Evolutionary conservation across 2,797 vertebrate species (phyloP).

Genomic region (Sebastiscus tertius): DNA sequence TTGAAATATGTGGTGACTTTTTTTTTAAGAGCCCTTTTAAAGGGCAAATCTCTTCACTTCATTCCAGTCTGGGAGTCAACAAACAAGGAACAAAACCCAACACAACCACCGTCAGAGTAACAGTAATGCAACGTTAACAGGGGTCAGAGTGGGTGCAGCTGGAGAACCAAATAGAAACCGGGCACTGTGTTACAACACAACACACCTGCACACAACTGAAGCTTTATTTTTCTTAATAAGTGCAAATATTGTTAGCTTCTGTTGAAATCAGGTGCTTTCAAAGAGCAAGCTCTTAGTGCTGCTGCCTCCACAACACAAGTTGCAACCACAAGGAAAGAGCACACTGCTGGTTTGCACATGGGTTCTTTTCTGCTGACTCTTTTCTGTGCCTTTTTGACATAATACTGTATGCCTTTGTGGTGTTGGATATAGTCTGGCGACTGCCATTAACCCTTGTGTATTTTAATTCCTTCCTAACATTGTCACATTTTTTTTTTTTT

Average conservation of each 20-base stretch:
- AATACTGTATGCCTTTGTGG: neutral
- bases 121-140: neutral
- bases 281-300: neutral
- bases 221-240: neutral
- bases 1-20: neutral
- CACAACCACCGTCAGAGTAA: slow-evolving; percentile 6
- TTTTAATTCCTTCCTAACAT: neutral
- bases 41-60: slow-evolving; percentile 40
- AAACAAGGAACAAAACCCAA: slow-evolving; percentile 27
- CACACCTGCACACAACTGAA: too few relatives aligned
- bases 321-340: neutral
- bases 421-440: neutral
- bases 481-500: neutral
- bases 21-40: slow-evolving; percentile 47
- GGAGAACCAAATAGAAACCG: neutral
- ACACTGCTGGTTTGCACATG: neutral
- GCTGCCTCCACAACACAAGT: neutral
- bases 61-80: slow-evolving; percentile 19
- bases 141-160: neutral
- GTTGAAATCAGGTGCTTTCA: neutral
- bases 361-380: neutral
- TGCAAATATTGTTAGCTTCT: neutral
- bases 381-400: neutral
- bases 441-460: neutral
- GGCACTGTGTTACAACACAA: neutral